Conservation (phyloP, 2,888 invertebrate species). For the Metalampra italica region DNA sequence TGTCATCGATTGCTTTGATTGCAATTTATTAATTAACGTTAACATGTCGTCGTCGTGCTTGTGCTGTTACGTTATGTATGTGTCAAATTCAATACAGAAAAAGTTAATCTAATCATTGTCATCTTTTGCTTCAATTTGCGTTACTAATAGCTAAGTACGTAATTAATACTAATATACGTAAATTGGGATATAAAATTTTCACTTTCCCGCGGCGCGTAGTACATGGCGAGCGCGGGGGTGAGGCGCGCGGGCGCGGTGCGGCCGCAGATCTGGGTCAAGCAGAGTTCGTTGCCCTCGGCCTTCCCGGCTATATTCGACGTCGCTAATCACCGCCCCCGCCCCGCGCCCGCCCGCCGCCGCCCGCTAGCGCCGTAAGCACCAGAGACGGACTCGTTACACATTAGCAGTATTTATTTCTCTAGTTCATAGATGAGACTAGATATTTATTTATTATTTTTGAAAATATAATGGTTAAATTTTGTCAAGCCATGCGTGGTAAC, state of each 20-base stretch:
- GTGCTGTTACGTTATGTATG: no score
- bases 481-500: no score
- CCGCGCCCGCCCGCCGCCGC: conserved; percentile 22
- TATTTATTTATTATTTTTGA: no score
- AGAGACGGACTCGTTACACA: conserved; percentile 38
- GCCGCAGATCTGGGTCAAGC: conserved; percentile 70
- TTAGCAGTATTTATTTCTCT: conserved; percentile 8
- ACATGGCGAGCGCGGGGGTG: conserved; percentile 28
- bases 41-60: no score
- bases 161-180: no score
- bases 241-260: conserved; percentile 22
- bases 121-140: background rate
- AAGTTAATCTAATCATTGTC: background rate
- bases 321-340: conserved; percentile 59
- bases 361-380: conserved; percentile 19
- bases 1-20: no score
- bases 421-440: background rate
- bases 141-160: background rate
- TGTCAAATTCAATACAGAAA: no score
- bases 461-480: no score
- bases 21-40: no score
- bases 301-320: conserved; percentile 76
- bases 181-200: conserved; percentile 36
- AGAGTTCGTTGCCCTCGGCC: conserved; percentile 78
- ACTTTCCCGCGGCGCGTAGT: conserved; percentile 55